phyloP scores from a whole-genome alignment of 2,113 vertebrate species.

The Ancistrus triradiatus region DNA sequence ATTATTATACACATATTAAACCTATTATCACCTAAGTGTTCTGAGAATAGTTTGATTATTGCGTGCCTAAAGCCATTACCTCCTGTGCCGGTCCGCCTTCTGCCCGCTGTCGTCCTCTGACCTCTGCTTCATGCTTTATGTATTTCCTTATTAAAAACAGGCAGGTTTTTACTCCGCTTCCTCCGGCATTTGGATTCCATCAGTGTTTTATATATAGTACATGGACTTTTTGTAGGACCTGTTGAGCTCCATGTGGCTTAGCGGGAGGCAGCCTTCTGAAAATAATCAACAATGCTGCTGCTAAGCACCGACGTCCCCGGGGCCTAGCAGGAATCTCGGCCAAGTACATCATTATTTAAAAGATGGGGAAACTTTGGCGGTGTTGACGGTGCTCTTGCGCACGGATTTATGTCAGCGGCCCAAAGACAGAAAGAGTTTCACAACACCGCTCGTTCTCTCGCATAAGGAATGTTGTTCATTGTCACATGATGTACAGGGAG shows the following conservation, averaged over 20 bases:
- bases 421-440: conserved; percentile 27
- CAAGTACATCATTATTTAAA: conserved; percentile 33
- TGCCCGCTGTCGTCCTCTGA: neutral
- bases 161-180: neutral
- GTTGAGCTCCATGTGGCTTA: neutral
- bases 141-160: conserved; percentile 5
- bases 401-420: conserved; percentile 31
- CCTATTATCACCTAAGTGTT: too few relatives aligned
- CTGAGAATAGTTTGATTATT: too few relatives aligned
- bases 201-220: too few relatives aligned
- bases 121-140: conserved; percentile 14
- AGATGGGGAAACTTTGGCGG: conserved; percentile 4
- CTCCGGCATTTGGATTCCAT: neutral
- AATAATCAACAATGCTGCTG: conserved; percentile 31
- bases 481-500: conserved; percentile 80
- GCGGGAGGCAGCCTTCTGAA: conserved; percentile 25
- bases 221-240: too few relatives aligned
- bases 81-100: conserved; percentile 18
- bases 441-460: conserved; percentile 21
- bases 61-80: neutral
- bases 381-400: neutral
- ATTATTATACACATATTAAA: too few relatives aligned
- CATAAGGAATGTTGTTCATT: conserved; percentile 77
- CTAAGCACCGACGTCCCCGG: conserved; percentile 25
- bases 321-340: conserved; percentile 20